Base-by-base conservation (phyloP, 2,113 vertebrate species). In the Phrynosoma platyrhinos region DNA sequence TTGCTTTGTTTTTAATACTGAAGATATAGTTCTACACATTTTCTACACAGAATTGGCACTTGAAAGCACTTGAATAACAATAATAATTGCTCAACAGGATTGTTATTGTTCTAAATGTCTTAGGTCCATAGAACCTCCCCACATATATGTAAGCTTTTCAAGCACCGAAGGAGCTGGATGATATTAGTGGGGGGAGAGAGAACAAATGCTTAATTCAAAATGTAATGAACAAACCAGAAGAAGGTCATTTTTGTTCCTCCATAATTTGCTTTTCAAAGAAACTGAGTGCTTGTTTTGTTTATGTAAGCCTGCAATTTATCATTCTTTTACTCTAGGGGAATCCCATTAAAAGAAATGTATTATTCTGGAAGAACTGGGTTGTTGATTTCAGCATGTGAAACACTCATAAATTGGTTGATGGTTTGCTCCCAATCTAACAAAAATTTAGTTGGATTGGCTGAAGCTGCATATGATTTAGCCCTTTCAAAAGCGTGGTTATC, bases 131-230 rank as follows among this genome's bases (percentile, higher is more conserved):
- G 3, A 84, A 16, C 79, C 30, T 32, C 74, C 79, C 69, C 92
- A 9, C 88, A 91, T 85, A 81, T 83, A 87, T 80, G 74, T 89
- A 82, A 74, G 75, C 1, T 69, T 91, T 91, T 84, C 68, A 40
- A 86, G 62, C 68, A 9, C 55, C 81, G 47, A 58, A 1, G 82
- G 74, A 30, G 88, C 84, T 87, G 25, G 2, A 16, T 83, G 18
- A 3, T 89, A 77, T 0, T 12, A 85, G 18, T 20, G 5, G 7
- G 5, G 66, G 18, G 66, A 16, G 66, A 68, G 23, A 68, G 66
- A 68, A 27, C 62, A 91, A 94, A 87, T n/a, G 0, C 83, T 86
- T 91, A 23, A 83, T 91, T 47, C 84, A 86, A 89, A 90, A 79
- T 4, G 52, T 6, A 78, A 84, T 88, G 52, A 79, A 62, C n/a